Evolutionary conservation across 2,797 vertebrate species (phyloP).

Genomic region (Chloroceryle inda): DNA sequence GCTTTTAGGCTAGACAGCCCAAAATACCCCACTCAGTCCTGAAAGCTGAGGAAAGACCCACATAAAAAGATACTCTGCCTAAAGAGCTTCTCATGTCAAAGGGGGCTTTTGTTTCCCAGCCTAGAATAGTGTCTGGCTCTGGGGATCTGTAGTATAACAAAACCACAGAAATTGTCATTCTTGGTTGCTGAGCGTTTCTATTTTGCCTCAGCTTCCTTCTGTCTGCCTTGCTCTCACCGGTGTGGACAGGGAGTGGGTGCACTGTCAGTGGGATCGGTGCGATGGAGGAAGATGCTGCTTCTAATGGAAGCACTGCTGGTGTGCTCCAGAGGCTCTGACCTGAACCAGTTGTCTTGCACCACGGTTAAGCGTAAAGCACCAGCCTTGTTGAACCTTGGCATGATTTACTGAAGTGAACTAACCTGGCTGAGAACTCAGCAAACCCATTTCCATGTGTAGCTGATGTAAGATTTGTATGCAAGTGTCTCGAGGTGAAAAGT

Average conservation of each 20-base stretch:
- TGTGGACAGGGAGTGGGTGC: neutral
- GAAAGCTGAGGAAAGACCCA: neutral
- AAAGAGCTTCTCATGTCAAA: neutral
- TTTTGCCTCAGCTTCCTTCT: neutral
- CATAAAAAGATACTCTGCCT: neutral
- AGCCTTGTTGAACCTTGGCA: neutral
- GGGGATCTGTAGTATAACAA: neutral
- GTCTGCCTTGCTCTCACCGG: neutral
- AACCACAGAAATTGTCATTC: neutral
- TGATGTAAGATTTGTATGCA: slow-evolving; percentile 16
- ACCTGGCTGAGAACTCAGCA: neutral
- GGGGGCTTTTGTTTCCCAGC: neutral
- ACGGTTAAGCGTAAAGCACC: neutral
- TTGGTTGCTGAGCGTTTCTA: neutral
- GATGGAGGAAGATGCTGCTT: neutral
- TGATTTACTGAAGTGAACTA: slow-evolving; percentile 21
- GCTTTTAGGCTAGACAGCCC: neutral
- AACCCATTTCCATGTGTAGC: neutral
- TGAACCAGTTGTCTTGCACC: neutral
- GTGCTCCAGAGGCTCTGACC: neutral
- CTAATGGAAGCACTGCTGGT: neutral
- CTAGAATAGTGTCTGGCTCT: neutral
- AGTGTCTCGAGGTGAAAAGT: slow-evolving; percentile 29
- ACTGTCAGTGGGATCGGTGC: fast-evolving
- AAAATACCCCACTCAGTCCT: neutral